Conservation (phyloP, 1,140 invertebrate genomes). For the Euura saliciscinereae region DNA sequence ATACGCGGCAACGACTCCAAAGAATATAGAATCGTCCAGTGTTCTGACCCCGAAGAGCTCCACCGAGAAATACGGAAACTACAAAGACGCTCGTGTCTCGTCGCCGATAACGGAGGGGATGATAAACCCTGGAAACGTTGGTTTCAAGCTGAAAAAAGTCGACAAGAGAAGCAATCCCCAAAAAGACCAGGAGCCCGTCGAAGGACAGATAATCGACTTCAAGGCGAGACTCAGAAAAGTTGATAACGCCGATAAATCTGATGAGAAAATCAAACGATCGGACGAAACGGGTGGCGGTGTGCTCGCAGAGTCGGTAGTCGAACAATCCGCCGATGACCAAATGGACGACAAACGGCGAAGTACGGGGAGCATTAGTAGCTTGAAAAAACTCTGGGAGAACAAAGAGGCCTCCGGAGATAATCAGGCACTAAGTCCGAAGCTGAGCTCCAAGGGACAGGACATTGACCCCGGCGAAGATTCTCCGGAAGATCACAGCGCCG, state of each 20-base stretch:
- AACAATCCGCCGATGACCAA: slow-evolving; percentile 62
- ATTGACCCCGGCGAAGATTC: slow-evolving; percentile 59
- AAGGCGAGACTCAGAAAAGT: slow-evolving; percentile 86
- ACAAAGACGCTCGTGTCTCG: slow-evolving; percentile 28
- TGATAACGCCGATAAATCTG: slow-evolving; percentile 62
- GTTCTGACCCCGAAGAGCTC: neutral
- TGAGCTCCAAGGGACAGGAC: slow-evolving; percentile 51
- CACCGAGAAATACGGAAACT: slow-evolving; percentile 36
- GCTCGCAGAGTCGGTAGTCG: slow-evolving; percentile 40
- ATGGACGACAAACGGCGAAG: slow-evolving; percentile 86
- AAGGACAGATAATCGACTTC: slow-evolving; percentile 78
- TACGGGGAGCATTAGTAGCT: slow-evolving; percentile 89
- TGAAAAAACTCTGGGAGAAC: slow-evolving; percentile 91
- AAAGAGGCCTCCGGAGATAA: slow-evolving; percentile 62
- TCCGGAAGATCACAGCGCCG: slow-evolving; percentile 56
- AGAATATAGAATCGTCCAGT: slow-evolving; percentile 28
- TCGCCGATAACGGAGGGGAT: slow-evolving; percentile 38
- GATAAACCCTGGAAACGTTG: slow-evolving; percentile 36
- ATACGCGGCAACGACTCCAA: slow-evolving; percentile 46
- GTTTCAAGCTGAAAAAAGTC: slow-evolving; percentile 70
- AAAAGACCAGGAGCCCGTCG: slow-evolving; percentile 59
- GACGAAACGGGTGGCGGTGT: slow-evolving; percentile 50
- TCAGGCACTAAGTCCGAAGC: slow-evolving; percentile 69
- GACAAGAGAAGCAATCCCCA: slow-evolving; percentile 61
- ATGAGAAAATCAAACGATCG: slow-evolving; percentile 48